Evolutionary conservation across 2,113 vertebrate species (phyloP).

Genomic region (Machaerirhynchus nigripectus): DNA sequence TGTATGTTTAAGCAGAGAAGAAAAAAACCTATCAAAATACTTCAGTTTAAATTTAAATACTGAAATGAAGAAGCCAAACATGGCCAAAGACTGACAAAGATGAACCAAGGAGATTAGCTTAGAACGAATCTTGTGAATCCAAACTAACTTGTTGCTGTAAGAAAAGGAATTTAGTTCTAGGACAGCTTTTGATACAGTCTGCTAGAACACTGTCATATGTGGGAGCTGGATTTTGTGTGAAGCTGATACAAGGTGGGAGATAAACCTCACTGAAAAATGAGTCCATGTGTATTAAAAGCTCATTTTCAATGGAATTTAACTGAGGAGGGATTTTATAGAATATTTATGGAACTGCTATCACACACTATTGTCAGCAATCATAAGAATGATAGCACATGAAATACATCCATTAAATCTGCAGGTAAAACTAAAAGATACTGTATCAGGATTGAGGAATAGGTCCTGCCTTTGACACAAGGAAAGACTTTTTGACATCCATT

Average conservation of each 20-base stretch:
- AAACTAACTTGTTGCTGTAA: not conserved
- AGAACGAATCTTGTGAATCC: not conserved
- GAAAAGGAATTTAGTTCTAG: not conserved
- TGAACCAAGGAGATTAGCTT: not conserved
- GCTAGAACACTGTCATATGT: not conserved
- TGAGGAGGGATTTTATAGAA: not conserved
- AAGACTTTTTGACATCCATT: not conserved
- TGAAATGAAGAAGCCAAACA: not conserved
- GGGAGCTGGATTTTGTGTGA: not conserved
- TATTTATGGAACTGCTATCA: not conserved
- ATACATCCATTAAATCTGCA: not conserved
- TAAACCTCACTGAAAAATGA: not conserved
- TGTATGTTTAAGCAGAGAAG: not conserved
- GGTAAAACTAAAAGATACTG: not conserved
- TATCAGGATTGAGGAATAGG: not conserved
- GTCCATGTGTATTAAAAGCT: not conserved
- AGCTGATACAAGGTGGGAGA: not conserved
- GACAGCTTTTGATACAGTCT: not conserved
- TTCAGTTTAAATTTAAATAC: not conserved
- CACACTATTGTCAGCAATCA: not conserved
- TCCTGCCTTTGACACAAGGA: not conserved
- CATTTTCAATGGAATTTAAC: not conserved
- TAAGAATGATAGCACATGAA: not conserved
- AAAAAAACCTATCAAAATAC: not conserved
- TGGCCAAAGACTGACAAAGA: not conserved